Evolutionary conservation across 2,888 invertebrate species (phyloP).

Genomic region (Altica lythri): DNA sequence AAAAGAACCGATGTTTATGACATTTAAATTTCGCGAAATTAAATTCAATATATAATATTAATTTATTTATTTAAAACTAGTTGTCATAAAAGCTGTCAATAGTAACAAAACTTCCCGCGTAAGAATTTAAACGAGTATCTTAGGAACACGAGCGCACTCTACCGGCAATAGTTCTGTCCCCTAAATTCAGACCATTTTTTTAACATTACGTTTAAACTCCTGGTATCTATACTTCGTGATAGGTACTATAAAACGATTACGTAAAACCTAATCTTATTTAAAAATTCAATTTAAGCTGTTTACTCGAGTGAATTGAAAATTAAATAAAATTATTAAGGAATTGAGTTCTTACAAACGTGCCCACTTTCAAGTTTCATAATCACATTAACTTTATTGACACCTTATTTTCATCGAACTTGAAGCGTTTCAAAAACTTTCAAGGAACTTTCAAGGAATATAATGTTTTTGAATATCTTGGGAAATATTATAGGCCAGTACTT

Average conservation of each 20-base stretch:
- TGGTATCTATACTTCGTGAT: too few species aligned
- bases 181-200: too few species aligned
- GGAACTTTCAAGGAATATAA: neutral
- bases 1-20: too few species aligned
- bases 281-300: neutral
- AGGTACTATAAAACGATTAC: neutral
- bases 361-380: conserved; percentile 27
- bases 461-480: neutral
- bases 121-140: too few species aligned
- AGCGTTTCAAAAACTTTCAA: conserved; percentile 16
- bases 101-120: too few species aligned
- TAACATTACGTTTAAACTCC: too few species aligned
- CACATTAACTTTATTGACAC: conserved; percentile 33
- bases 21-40: too few species aligned
- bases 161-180: too few species aligned
- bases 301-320: conserved; percentile 6
- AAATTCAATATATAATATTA: too few species aligned
- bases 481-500: neutral
- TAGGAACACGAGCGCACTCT: too few species aligned
- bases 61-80: too few species aligned
- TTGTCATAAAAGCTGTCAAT: too few species aligned
- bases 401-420: conserved; percentile 30
- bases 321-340: conserved; percentile 26
- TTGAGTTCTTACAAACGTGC: conserved; percentile 10
- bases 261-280: neutral